A percentile compares a stretch with the other conserved stretches of the same genome.
phyloP scores from a whole-genome alignment of 2,113 vertebrate species.

The Mirounga angustirostris region DNA sequence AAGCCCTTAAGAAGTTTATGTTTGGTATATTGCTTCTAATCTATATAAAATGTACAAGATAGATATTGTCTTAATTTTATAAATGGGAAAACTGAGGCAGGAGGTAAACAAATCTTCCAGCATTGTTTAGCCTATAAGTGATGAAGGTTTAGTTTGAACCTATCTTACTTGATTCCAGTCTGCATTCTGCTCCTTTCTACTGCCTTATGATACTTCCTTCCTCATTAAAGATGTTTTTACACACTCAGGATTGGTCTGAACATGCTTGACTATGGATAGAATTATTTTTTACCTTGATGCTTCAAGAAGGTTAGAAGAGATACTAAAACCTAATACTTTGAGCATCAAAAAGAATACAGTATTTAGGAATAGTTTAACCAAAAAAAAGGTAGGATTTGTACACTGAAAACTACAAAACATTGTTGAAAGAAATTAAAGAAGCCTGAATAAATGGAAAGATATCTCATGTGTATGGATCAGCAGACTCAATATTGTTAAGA shows the following conservation, averaged over 20 bases:
- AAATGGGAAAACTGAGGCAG: neutral
- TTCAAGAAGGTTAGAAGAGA: conserved; percentile 39
- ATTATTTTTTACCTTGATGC: conserved; percentile 16
- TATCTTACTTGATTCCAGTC: neutral
- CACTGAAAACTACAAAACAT: conserved; percentile 20
- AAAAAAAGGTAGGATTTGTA: conserved; percentile 14
- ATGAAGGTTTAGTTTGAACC: conserved; percentile 15
- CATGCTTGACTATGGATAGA: neutral
- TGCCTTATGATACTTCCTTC: neutral
- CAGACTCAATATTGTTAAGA: conserved; percentile 35
- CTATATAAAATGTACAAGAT: neutral
- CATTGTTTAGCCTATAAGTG: neutral
- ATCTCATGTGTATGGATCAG: neutral
- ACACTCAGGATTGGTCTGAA: conserved; percentile 27
- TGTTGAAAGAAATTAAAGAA: conserved; percentile 40
- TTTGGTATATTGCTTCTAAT: conserved; percentile 52
- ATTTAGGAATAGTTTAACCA: conserved; percentile 47
- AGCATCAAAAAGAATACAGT: neutral
- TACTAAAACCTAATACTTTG: neutral
- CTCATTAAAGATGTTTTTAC: conserved; percentile 56
- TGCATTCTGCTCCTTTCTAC: neutral
- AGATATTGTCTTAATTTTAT: conserved; percentile 34
- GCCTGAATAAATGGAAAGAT: conserved; percentile 25
- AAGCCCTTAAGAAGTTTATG: neutral
- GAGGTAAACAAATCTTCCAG: neutral